Base-by-base conservation (phyloP, 2,888 invertebrate genomes). In the Nycteola revayana region DNA sequence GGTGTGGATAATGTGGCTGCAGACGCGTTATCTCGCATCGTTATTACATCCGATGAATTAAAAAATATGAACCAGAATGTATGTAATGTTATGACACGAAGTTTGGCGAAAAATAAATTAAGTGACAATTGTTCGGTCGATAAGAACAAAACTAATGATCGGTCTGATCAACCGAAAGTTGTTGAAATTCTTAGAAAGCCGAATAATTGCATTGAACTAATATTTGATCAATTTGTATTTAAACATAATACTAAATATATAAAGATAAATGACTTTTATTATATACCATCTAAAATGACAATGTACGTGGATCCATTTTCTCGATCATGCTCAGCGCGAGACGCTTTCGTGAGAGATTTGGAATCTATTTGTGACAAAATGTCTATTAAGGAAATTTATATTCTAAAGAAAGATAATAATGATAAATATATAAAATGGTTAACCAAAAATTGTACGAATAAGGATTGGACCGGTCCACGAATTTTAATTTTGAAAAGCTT, bases 391-490 rank as follows among this genome's bases (percentile, higher is more conserved):
- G 18, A 18, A 44, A 34, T 23, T 25, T 38, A 26, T 27, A 17
- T 21, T 32, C 21, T 46, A 29, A 28, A 33, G 28, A 24, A 7
- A 5, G 18, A 6, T n/a, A 3, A 8, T 6, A 43, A 27, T 30
- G 22, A 9, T 24, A 8, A 28, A 4, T n/a, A 37, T 18, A 18
- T 18, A 5, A 18, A 18, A 18, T 18, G 3, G 6, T 18, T 18
- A 18, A 18, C 3, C 6, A 6, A 18, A 6, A 18, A 5, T 5
- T 5, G 6, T 5, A 18, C 3, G 6, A 18, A 5, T n/a, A 7
- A 6, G 7, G 7, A 9, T 3, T 29, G 29, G 22, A 1, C 21
- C 21, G 29, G 29, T 11, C 29, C 29, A 29, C 21, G 27, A 9
- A 8, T 35, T 20, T 25, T 7, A 11, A 20, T 35, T 9, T 10